These are phyloP conservation scores for Venturia canescens DNA, from an alignment of 1,140 invertebrate species.

Conservation along the genomic window DNA sequence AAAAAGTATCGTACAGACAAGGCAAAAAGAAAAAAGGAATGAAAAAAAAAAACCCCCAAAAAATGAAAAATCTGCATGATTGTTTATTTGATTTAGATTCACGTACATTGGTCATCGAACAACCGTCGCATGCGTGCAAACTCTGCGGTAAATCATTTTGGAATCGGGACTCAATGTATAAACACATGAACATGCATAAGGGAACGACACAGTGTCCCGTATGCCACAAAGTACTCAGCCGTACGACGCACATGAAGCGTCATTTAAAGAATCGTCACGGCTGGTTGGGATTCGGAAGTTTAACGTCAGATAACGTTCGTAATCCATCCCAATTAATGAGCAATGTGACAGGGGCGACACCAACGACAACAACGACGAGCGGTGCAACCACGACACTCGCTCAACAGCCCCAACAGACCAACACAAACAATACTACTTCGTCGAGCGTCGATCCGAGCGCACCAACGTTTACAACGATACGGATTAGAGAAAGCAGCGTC, in stretches of 20 bases:
- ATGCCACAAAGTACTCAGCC: conserved; percentile 77
- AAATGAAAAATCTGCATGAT: conserved; percentile 56
- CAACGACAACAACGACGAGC: not conserved
- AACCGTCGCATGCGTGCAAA: conserved; percentile 77
- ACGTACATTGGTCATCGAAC: conserved; percentile 76
- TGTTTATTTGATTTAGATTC: conserved; percentile 77
- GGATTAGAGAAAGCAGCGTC: conserved; percentile 75
- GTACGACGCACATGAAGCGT: conserved; percentile 76
- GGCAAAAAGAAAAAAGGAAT: conserved; percentile 2
- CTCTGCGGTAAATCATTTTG: conserved; percentile 78
- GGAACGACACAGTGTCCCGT: conserved; percentile 77
- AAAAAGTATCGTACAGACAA: not conserved
- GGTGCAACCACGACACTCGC: not conserved
- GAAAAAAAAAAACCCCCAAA: conserved; percentile 31
- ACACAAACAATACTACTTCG: conserved; percentile 50
- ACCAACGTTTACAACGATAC: conserved; percentile 72
- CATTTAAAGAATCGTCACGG: conserved; percentile 76
- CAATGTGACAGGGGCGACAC: not conserved
- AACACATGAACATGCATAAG: conserved; percentile 78
- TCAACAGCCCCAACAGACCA: conserved; percentile 55
- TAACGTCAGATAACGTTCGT: conserved; percentile 49
- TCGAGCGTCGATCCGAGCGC: conserved; percentile 62
- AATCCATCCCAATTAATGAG: conserved; percentile 49
- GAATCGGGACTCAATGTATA: conserved; percentile 78
- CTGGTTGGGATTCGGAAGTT: conserved; percentile 68